Conservation (phyloP, 2,888 invertebrate genomes). For the Cephus pulcher region DNA sequence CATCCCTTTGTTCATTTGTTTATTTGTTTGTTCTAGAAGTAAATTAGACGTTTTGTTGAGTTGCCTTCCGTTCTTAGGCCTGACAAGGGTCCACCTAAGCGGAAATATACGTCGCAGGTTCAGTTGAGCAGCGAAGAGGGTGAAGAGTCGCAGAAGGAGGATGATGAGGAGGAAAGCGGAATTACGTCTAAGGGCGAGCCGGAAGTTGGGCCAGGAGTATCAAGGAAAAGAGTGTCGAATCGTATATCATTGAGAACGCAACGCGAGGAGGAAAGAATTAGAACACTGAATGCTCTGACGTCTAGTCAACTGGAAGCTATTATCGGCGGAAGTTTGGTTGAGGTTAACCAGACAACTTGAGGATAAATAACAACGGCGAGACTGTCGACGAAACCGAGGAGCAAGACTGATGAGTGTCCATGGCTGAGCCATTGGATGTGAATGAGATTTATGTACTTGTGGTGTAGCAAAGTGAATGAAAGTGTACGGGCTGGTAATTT, state of each 20-base stretch:
- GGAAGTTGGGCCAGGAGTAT: constrained; percentile 20
- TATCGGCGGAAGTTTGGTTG: constrained; percentile 38
- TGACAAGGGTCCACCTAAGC: constrained; percentile 27
- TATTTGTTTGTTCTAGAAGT: constrained; percentile 5
- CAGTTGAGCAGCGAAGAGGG: constrained; percentile 57
- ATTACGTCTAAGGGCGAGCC: constrained; percentile 12
- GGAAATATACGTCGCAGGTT: constrained; percentile 49
- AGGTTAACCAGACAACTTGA: neutral
- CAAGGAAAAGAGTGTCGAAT: constrained; percentile 32
- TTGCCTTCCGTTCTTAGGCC: constrained; percentile 5
- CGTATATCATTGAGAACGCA: constrained; percentile 36
- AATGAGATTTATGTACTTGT: neutral
- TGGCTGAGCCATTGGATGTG: neutral
- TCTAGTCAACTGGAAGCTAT: constrained; percentile 54
- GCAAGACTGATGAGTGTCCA: neutral
- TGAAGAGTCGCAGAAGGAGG: constrained; percentile 54
- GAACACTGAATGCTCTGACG: constrained; percentile 39
- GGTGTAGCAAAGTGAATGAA: neutral
- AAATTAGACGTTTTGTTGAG: constrained; percentile 6
- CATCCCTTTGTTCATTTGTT: neutral
- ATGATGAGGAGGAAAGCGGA: constrained; percentile 31
- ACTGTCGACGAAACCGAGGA: neutral
- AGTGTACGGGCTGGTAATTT: neutral
- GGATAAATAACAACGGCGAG: neutral
- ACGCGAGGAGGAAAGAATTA: constrained; percentile 32